Evolutionary conservation across 1,140 invertebrate genomes (phyloP).

Genomic region (Zeugodacus cucurbitae): DNA sequence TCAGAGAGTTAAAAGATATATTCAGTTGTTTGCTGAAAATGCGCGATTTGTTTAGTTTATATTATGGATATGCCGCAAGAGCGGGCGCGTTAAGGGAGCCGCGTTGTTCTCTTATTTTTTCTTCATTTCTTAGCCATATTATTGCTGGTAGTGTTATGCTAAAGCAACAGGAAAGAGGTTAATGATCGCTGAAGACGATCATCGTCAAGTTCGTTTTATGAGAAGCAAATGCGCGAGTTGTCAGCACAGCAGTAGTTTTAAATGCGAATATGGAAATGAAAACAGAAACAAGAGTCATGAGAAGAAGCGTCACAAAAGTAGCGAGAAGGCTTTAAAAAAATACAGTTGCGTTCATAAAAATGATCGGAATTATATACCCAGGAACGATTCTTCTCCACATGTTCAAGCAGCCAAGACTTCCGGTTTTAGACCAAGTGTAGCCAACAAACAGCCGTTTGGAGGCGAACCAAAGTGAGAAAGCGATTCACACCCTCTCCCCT

Average conservation of each 20-base stretch:
- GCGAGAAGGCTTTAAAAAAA: neutral
- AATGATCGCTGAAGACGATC: neutral
- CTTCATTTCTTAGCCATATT: no score
- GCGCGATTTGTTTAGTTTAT: neutral
- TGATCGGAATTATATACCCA: no score
- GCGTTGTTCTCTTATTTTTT: no score
- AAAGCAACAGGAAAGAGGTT: slow-evolving; percentile 3
- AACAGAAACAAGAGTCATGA: neutral
- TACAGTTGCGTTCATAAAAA: no score
- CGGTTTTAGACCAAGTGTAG: no score
- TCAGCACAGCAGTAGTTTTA: neutral
- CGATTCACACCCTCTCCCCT: no score
- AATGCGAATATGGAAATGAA: slow-evolving; percentile 2
- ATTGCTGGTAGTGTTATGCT: neutral
- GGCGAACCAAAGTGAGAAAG: no score
- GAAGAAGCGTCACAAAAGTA: neutral
- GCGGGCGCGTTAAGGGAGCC: neutral
- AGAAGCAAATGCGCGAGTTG: neutral
- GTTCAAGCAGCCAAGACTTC: no score
- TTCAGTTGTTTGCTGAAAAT: neutral
- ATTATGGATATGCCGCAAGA: neutral
- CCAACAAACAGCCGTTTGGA: no score
- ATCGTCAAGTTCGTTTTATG: neutral
- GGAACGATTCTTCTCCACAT: no score
- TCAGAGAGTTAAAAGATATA: neutral